A percentile compares a stretch with the other conserved stretches of the same genome.
These are phyloP conservation scores for Lacerta agilis DNA, from an alignment of 2,797 vertebrate genomes.

Conservation along the genomic window DNA sequence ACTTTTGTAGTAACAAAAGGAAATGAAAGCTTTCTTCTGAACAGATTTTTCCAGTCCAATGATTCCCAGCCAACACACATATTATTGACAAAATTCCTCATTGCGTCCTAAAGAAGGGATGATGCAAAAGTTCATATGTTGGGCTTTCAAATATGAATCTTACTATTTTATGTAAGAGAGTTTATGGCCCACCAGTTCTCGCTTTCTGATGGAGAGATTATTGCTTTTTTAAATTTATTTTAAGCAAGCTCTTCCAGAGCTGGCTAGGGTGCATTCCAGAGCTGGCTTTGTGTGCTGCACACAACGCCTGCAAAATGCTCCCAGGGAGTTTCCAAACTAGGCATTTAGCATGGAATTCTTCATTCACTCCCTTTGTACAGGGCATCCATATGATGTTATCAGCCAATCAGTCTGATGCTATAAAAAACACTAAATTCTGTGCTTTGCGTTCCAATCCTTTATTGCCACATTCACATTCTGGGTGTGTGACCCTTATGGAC, in stretches of 20 bases:
- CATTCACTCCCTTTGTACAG: too few species aligned
- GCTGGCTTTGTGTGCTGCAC: too few species aligned
- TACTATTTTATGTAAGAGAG: not conserved
- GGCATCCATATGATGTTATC: too few species aligned
- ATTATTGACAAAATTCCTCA: constrained; percentile 8
- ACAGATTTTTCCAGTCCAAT: constrained; percentile 33
- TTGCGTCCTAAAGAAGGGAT: constrained; percentile 18
- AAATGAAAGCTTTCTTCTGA: constrained; percentile 30
- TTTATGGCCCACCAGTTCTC: not conserved
- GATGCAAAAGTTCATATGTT: constrained; percentile 23
- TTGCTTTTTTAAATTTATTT: not conserved
- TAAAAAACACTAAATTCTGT: too few species aligned
- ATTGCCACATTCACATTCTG: not conserved
- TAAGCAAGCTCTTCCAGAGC: not conserved
- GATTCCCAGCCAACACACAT: constrained; percentile 1
- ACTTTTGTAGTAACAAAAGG: constrained; percentile 30
- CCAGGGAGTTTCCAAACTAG: too few species aligned
- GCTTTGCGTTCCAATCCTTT: not conserved
- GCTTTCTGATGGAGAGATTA: not conserved
- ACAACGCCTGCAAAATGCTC: not conserved
- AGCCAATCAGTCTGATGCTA: too few species aligned
- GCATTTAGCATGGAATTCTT: too few species aligned
- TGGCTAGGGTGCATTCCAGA: not conserved
- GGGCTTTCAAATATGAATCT: constrained; percentile 10
- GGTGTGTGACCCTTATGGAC: not conserved